Evolutionary conservation across 2,113 vertebrate genomes (phyloP), one percentile per base, ranked within the genome.

Genomic region (Plecotus auritus): DNA sequence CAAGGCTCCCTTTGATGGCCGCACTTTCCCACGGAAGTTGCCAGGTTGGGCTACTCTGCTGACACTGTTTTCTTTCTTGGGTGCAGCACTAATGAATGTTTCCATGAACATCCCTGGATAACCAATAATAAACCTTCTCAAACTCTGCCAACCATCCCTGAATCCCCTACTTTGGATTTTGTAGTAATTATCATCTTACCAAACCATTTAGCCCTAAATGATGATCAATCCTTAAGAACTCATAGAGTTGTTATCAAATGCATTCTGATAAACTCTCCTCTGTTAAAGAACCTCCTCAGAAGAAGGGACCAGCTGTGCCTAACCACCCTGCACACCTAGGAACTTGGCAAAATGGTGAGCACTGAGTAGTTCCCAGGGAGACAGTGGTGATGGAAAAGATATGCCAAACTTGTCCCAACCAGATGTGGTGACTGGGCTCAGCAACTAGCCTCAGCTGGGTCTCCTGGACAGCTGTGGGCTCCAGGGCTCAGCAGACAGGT

Each of bases 31-130:
- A 70, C 10, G 49, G 23, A 87, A 17, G 66, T 18, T 77, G 30
- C 92, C 54, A 77, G 85, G 67, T 59, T 30, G 35, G 66, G 47
- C 67, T 37, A 13, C 20, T 88, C 67, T 61, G 94, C 78, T 88
- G 90, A 90, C 42, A 84, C 11, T 42, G 9, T 49, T 90, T 88
- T 85, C 90, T 86, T 74, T 78, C 87, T 85, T 72, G 64, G 72
- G 87, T 78, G 85, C 45, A 85, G 90, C 72, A 70, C 85, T 96
- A 95, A 97, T 93, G 90, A 97, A 51, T 92, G 90, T 78, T 96
- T 95, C 84, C 61, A 83, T 23, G 47, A 70, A 35, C 73, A 90
- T 78, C 35, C 67, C 85, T 82, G 17, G 40, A 78, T 85, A 97
- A 96, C 92, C 92, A 90, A 77, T 77, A 95, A 96, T 95, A 95